These are phyloP conservation scores for Nudaria mundana DNA, from an alignment of 2,888 invertebrate genomes.

Conservation along the genomic window DNA sequence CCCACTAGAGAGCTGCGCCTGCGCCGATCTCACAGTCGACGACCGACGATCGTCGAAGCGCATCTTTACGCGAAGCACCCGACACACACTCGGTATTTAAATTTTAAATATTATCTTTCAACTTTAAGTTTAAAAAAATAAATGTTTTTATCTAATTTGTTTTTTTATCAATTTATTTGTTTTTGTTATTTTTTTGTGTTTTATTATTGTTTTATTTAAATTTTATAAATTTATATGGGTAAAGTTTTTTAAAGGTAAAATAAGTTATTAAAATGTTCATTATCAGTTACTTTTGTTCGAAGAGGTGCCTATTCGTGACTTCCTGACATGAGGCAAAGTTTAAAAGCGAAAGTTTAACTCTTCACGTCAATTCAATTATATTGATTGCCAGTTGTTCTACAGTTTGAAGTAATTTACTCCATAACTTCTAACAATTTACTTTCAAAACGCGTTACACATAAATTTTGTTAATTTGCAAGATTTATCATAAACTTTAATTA, in stretches of 20 bases:
- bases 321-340: conserved; percentile 12
- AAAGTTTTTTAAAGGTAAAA: not conserved
- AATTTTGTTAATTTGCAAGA: conserved; percentile 1
- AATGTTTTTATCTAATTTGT: conserved; percentile 21
- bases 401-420: conserved; percentile 14
- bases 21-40: conserved; percentile 45
- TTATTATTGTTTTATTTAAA: not conserved
- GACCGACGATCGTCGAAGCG: conserved; percentile 48
- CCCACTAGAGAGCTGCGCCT: conserved; percentile 31
- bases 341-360: conserved; percentile 27
- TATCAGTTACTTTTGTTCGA: not conserved
- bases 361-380: conserved; percentile 30
- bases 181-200: conserved; percentile 2
- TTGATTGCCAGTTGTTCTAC: conserved; percentile 22
- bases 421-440: conserved; percentile 18
- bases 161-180: conserved; percentile 4
- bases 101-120: conserved; percentile 22
- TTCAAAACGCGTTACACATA: conserved; percentile 17
- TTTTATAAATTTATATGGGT: not conserved
- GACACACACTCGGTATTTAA: conserved; percentile 36
- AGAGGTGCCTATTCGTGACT: conserved; percentile 12
- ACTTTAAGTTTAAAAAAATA: conserved; percentile 10
- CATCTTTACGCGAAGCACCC: conserved; percentile 44
- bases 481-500: conserved; percentile 5
- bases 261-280: not conserved